A percentile compares a stretch with the other conserved stretches of the same genome.
phyloP scores from a whole-genome alignment of 2,797 vertebrate genomes.

The Spatula clypeata region DNA sequence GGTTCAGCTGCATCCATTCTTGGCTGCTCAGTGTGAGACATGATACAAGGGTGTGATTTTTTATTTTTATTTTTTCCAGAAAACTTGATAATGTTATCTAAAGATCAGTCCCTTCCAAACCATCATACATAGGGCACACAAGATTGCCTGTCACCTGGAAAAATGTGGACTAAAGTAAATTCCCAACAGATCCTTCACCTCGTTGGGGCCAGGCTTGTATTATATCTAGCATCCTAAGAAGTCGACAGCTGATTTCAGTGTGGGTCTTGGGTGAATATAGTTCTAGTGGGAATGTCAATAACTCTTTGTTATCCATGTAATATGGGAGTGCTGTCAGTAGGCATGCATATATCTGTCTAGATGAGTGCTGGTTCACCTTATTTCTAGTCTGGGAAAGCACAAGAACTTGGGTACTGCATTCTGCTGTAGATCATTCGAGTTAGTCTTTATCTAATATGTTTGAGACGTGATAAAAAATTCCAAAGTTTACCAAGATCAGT shows the following conservation, averaged over 20 bases:
- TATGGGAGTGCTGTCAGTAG: not conserved
- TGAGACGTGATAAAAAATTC: not conserved
- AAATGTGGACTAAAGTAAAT: not conserved
- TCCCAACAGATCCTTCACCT: not conserved
- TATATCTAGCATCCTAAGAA: not conserved
- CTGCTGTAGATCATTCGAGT: not conserved
- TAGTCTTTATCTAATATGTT: not conserved
- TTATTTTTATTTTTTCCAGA: not conserved
- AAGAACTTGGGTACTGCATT: not conserved
- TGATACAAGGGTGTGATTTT: not conserved
- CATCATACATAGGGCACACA: fast-evolving
- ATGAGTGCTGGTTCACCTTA: not conserved
- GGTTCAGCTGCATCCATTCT: not conserved
- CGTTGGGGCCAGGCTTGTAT: fast-evolving
- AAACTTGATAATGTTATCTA: not conserved
- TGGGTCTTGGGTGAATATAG: not conserved
- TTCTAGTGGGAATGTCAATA: not conserved
- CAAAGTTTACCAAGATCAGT: slow-evolving; percentile 1
- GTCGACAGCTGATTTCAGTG: not conserved
- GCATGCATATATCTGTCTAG: fast-evolving
- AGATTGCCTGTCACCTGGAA: not conserved
- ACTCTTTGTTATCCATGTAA: not conserved
- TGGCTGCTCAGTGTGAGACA: not conserved
- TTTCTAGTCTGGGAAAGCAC: not conserved
- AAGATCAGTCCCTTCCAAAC: not conserved